A percentile compares a stretch with the other conserved stretches of the same genome.
These are phyloP conservation scores for Mus minutoides DNA, from an alignment of 2,797 vertebrate genomes.

Conservation along the genomic window DNA sequence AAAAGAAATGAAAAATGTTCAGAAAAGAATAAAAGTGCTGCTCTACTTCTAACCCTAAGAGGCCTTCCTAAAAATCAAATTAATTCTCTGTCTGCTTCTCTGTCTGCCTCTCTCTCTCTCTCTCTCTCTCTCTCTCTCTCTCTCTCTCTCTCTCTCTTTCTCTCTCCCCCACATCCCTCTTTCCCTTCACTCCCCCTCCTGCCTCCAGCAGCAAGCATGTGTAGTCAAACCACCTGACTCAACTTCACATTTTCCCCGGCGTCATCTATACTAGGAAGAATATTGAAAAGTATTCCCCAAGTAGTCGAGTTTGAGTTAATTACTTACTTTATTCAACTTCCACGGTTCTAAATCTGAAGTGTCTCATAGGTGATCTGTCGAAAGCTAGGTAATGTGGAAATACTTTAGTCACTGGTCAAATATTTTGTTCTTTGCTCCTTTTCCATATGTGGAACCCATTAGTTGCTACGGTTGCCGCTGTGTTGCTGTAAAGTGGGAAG, in stretches of 20 bases:
- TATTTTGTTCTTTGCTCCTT: slow-evolving; percentile 76
- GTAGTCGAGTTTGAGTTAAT: slow-evolving; percentile 79
- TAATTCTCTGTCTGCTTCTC: slow-evolving; percentile 30
- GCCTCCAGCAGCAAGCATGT: slow-evolving; percentile 1
- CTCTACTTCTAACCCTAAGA: slow-evolving; percentile 56
- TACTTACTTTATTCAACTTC: slow-evolving; percentile 75
- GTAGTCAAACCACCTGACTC: slow-evolving; percentile 54
- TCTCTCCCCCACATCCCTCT: not conserved
- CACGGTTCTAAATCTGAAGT: slow-evolving; percentile 42
- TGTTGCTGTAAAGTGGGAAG: slow-evolving; percentile 66
- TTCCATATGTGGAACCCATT: slow-evolving; percentile 75
- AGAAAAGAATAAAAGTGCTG: slow-evolving; percentile 57
- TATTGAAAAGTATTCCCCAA: slow-evolving; percentile 77
- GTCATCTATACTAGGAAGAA: slow-evolving; percentile 62
- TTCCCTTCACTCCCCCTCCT: not conserved
- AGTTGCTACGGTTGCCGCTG: slow-evolving; percentile 74
- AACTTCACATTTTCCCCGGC: slow-evolving; percentile 42
- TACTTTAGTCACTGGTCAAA: slow-evolving; percentile 67
- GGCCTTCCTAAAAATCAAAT: slow-evolving; percentile 74
- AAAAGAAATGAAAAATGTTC: slow-evolving; percentile 63
- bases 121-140: not conserved
- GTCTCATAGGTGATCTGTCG: slow-evolving; percentile 62
- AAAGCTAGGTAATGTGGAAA: slow-evolving; percentile 76
- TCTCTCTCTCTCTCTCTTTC: not conserved
- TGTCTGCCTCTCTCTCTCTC: no score